Percentiles rank a stretch among this genome's conserved stretches.
phyloP scores from a whole-genome alignment of 2,888 invertebrate genomes.

The Aproaerema taeniolella region DNA sequence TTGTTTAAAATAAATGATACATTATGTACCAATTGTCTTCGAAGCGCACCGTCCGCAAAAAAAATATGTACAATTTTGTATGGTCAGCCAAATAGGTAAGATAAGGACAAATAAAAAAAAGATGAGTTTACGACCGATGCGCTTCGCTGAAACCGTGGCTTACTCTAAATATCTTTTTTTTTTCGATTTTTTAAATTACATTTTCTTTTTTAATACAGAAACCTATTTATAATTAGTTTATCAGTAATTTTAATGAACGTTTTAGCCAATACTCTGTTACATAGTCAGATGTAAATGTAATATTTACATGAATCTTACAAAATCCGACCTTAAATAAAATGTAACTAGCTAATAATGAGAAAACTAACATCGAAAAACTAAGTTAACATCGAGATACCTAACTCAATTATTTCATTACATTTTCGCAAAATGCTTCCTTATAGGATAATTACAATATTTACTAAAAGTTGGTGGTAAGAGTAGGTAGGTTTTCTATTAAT shows the following conservation, averaged over 20 bases:
- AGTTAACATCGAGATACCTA: conserved; percentile 25
- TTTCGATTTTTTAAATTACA: conserved; percentile 39
- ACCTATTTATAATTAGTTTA: conserved; percentile 51
- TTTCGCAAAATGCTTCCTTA: conserved; percentile 7
- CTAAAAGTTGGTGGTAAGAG: too few relatives aligned
- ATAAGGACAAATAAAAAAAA: conserved; percentile 25
- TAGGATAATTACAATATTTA: too few relatives aligned
- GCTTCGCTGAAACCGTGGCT: conserved; percentile 31
- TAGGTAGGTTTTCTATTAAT: too few relatives aligned
- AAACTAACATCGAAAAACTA: conserved; percentile 62
- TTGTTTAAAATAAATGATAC: conserved; percentile 55
- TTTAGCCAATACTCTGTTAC: conserved; percentile 38
- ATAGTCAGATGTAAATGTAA: too few relatives aligned
- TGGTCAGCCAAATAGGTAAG: conserved; percentile 30
- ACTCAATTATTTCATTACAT: conserved; percentile 8
- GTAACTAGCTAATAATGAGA: conserved; percentile 53
- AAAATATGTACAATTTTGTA: conserved; percentile 50
- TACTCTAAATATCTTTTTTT: conserved; percentile 40
- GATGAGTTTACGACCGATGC: conserved; percentile 25
- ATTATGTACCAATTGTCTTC: conserved; percentile 37
- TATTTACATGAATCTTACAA: conserved; percentile 30
- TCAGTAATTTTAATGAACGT: conserved; percentile 46
- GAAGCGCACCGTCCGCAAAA: conserved; percentile 26
- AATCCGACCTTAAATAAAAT: conserved; percentile 33
- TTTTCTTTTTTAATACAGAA: conserved; percentile 52